Percentiles rank a stretch among this genome's conserved stretches.
Evolutionary conservation across 1,140 invertebrate genomes (phyloP).

Genomic region (Sinella curviseta): DNA sequence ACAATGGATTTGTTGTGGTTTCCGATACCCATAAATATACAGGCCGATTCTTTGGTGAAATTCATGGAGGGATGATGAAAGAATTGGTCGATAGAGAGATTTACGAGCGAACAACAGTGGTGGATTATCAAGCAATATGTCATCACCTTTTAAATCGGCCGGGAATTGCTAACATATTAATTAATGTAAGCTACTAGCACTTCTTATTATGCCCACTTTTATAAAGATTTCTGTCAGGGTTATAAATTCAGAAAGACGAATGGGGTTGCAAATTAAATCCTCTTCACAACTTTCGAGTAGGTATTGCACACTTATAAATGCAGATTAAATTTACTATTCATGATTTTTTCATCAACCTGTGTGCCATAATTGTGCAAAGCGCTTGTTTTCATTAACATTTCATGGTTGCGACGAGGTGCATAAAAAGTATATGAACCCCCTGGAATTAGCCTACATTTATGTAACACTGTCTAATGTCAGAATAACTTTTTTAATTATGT

Average conservation of each 20-base stretch:
- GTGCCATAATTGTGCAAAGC: too few relatives aligned
- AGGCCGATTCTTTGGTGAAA: slow-evolving; percentile 78
- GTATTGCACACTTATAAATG: neutral
- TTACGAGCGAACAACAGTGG: slow-evolving; percentile 79
- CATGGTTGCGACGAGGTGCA: too few relatives aligned
- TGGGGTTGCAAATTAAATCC: neutral
- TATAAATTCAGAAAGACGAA: neutral
- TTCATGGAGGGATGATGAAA: slow-evolving; percentile 91
- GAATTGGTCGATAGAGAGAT: slow-evolving; percentile 85
- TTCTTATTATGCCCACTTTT: slow-evolving; percentile 71
- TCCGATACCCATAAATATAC: slow-evolving; percentile 81
- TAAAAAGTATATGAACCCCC: too few relatives aligned
- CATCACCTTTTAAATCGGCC: slow-evolving; percentile 64
- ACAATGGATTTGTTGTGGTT: slow-evolving; percentile 88
- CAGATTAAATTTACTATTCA: too few relatives aligned
- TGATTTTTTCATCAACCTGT: too few relatives aligned
- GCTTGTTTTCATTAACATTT: too few relatives aligned
- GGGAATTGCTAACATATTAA: slow-evolving; percentile 53
- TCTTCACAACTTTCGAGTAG: neutral
- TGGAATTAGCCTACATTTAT: too few relatives aligned
- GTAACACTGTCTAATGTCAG: too few relatives aligned
- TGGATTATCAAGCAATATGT: slow-evolving; percentile 85
- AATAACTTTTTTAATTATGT: too few relatives aligned
- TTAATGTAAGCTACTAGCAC: slow-evolving; percentile 52
- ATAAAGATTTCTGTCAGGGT: too few relatives aligned